Evolutionary conservation across 2,888 invertebrate genomes (phyloP).

Genomic region (Eilema griseolum): DNA sequence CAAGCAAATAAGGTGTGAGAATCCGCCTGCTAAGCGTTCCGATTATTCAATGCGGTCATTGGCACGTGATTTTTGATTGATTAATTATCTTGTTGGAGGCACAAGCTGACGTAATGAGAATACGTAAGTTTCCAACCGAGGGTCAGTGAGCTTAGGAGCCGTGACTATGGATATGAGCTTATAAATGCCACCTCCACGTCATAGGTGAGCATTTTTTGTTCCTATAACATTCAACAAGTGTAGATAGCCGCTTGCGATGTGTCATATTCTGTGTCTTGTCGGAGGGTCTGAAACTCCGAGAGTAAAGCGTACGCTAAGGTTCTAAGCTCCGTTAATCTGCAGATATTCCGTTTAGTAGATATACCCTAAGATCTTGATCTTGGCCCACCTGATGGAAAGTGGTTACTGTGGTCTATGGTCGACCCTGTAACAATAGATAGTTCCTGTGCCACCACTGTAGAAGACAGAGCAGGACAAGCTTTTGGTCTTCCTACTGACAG

Average conservation of each 20-base stretch:
- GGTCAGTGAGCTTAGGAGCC: constrained; percentile 35
- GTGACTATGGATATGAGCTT: constrained; percentile 9
- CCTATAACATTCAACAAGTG: neutral
- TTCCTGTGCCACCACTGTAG: too few relatives aligned
- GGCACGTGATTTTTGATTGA: constrained; percentile 27
- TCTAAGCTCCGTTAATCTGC: too few relatives aligned
- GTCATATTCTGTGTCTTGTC: too few relatives aligned
- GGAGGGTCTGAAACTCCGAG: too few relatives aligned
- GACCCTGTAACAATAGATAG: too few relatives aligned
- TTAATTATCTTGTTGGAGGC: constrained; percentile 23
- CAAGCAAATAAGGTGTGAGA: constrained; percentile 16
- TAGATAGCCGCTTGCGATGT: neutral
- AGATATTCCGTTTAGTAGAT: too few relatives aligned
- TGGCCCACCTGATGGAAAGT: too few relatives aligned
- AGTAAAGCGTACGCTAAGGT: too few relatives aligned
- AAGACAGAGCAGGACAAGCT: too few relatives aligned
- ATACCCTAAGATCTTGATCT: too few relatives aligned
- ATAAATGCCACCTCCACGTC: neutral
- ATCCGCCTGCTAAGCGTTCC: constrained; percentile 14
- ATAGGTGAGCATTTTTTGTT: constrained; percentile 22
- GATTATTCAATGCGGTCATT: constrained; percentile 26
- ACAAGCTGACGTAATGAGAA: constrained; percentile 24
- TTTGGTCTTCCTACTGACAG: too few relatives aligned
- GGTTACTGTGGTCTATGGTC: too few relatives aligned
- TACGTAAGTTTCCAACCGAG: constrained; percentile 31